Percentiles rank a stretch among this genome's conserved stretches.
phyloP scores from a whole-genome alignment of 1,140 invertebrate genomes.

The Hypsibius dujardini region DNA sequence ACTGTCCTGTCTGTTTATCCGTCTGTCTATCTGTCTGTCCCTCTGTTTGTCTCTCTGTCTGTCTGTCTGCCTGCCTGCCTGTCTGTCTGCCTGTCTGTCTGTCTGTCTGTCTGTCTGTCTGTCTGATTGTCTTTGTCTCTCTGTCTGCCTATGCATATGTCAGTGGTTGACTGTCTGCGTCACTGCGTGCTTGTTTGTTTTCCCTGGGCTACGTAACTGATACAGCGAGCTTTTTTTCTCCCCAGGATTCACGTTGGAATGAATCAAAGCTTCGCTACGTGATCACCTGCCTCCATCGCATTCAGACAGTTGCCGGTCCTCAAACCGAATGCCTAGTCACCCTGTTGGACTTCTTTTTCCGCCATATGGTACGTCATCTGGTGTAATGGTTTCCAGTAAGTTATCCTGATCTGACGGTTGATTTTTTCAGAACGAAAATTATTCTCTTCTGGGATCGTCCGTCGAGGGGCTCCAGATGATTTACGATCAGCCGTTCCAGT shows the following conservation, averaged over 20 bases:
- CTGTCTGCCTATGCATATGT: too few species aligned
- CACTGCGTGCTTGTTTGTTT: too few species aligned
- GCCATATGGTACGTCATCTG: not conserved
- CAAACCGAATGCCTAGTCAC: not conserved
- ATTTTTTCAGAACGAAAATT: constrained; percentile 3
- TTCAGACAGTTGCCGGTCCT: not conserved
- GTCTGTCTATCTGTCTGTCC: too few species aligned
- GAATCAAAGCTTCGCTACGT: not conserved
- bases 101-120: too few species aligned
- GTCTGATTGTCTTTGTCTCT: not conserved
- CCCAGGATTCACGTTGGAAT: not conserved
- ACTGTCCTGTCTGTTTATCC: too few species aligned
- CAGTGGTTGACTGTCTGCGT: too few species aligned
- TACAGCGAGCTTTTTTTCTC: not conserved
- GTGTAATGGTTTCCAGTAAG: not conserved
- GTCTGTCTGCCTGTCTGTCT: too few species aligned
- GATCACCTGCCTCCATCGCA: not conserved
- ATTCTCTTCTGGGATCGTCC: not conserved
- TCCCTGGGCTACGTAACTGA: too few species aligned
- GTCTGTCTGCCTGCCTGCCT: too few species aligned
- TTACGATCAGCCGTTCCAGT: not conserved
- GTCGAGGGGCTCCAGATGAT: not conserved
- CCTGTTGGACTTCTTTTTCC: not conserved
- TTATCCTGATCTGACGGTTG: not conserved
- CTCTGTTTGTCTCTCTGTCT: too few species aligned